phyloP scores from a whole-genome alignment of 1,140 invertebrate genomes.

The Riptortus pedestris region DNA sequence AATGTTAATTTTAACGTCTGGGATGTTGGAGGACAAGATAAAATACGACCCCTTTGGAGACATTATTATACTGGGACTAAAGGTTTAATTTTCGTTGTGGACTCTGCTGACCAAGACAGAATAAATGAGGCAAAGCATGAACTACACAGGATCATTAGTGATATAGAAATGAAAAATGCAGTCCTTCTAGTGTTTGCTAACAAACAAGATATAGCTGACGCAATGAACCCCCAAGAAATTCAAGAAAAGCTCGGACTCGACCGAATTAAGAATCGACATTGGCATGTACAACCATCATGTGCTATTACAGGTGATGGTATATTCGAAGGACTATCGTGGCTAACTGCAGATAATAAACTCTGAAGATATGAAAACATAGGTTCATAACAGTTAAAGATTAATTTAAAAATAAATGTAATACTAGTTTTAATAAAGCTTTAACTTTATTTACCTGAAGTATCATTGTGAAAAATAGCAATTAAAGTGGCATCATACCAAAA shows the following conservation, averaged over 20 bases:
- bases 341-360: slow-evolving; percentile 52
- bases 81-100: slow-evolving; percentile 95
- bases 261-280: slow-evolving; percentile 93
- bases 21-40: slow-evolving; percentile 99
- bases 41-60: slow-evolving; percentile 97
- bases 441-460: too few relatives aligned
- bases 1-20: slow-evolving; percentile 99
- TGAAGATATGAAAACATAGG: too few relatives aligned
- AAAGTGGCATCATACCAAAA: too few relatives aligned
- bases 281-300: slow-evolving; percentile 98
- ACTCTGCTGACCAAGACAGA: slow-evolving; percentile 93
- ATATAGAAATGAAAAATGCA: slow-evolving; percentile 97
- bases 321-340: slow-evolving; percentile 97
- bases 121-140: slow-evolving; percentile 94
- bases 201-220: slow-evolving; percentile 98
- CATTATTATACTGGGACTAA: slow-evolving; percentile 92
- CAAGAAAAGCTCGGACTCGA: slow-evolving; percentile 97
- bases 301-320: slow-evolving; percentile 95
- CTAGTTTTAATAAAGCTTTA: too few relatives aligned
- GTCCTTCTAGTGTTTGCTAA: slow-evolving; percentile 99
- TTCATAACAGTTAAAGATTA: too few relatives aligned
- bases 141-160: slow-evolving; percentile 96
- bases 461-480: too few relatives aligned
- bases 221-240: slow-evolving; percentile 99
- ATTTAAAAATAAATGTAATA: too few relatives aligned